Base-by-base conservation (phyloP, 2,888 invertebrate species). In the Galeopsomyia nigrocyanea region DNA sequence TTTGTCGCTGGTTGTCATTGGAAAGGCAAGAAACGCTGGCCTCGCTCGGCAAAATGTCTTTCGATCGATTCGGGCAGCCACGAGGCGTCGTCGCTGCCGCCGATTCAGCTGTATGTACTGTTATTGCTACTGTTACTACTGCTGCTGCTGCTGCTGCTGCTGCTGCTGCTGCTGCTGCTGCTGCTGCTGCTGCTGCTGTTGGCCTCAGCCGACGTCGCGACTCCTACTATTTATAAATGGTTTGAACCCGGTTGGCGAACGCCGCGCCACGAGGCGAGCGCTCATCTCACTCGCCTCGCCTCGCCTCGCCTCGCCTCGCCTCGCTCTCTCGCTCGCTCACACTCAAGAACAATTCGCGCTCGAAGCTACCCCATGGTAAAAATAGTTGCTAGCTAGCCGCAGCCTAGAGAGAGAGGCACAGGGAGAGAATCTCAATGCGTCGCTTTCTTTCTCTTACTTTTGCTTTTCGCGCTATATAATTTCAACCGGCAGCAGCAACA, bases 201-300 rank as follows among this genome's bases (percentile, higher is more conserved):
- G 39, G 7, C 39, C 39, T 3, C 7, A 39, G 39, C 39, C 10
- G 39, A 76, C 78, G 78, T 74, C 78, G 81, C 78, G 79, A 81
- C 81, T 80, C 78, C 79, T 80, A 80, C 84, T 83, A 83, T 84
- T 84, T 84, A 84, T 84, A 84, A 84, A 83, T 79, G 80, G 78
- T 82, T 81, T 80, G 80, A 81, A 83, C 81, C 81, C 82, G 83
- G 80, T 83, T 83, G 83, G 82, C 81, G 80, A 83, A 83, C 79
- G 66, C 73, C 47, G 68, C 61, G 66, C 68, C 64, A 57, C 50
- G 47, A 61, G 47, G 22, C 61, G 47, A 64, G 62, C 57, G 70
- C 31, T 31, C 31, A n/a, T 53, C 47, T 31, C 51, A 46, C 60
- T 68, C 53, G 14, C 53, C 64, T 55, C 21, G 26, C 56, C 73